Percentiles rank a stretch among this genome's conserved stretches.
phyloP scores from a whole-genome alignment of 2,113 vertebrate species.

The Istiophorus platypterus region DNA sequence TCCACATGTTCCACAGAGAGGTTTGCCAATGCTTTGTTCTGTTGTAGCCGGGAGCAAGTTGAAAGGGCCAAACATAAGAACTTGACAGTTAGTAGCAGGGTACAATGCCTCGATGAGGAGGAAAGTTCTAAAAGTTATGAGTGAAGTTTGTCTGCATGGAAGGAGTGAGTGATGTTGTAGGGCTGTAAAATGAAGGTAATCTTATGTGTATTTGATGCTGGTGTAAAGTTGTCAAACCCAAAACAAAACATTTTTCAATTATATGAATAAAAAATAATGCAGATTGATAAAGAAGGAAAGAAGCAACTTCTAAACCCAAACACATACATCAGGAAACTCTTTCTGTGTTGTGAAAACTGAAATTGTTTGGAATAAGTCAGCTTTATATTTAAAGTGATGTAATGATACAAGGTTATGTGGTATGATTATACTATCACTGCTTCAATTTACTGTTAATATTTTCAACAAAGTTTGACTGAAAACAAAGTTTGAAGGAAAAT shows the following conservation, averaged over 20 bases:
- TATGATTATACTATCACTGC: no score
- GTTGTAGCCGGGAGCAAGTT: slow-evolving; percentile 12
- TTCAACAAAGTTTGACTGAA: no score
- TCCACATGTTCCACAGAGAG: slow-evolving; percentile 42
- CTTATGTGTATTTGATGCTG: not conserved
- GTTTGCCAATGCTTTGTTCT: slow-evolving; percentile 17
- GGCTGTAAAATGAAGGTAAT: not conserved
- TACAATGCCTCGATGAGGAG: not conserved
- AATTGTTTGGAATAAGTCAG: no score
- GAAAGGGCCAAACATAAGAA: slow-evolving; percentile 25
- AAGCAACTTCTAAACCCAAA: not conserved
- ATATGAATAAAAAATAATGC: not conserved
- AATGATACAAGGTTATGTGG: no score
- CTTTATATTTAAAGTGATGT: no score
- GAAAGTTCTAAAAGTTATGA: slow-evolving; percentile 5
- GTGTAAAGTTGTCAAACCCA: not conserved
- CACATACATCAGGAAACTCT: not conserved
- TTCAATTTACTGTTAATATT: no score
- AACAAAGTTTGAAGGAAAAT: not conserved
- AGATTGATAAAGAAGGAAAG: not conserved
- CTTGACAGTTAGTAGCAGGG: not conserved
- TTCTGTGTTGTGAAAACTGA: no score
- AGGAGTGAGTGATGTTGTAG: not conserved
- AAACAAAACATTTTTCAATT: not conserved
- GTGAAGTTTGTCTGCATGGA: not conserved